Evolutionary conservation across 2,888 invertebrate genomes (phyloP).

Genomic region (Cheilosia soror): DNA sequence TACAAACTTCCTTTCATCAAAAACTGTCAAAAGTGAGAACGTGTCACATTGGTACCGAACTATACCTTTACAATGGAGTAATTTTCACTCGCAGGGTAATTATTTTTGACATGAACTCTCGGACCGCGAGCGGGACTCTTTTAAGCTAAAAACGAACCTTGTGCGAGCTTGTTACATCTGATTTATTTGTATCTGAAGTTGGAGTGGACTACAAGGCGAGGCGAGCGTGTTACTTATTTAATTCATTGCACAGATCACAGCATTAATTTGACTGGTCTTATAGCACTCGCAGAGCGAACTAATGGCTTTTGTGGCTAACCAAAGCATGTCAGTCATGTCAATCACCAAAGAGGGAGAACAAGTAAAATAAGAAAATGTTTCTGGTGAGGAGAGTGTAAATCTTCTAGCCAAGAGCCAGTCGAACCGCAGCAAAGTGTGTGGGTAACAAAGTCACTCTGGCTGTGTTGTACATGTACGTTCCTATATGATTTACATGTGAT

Average conservation of each 20-base stretch:
- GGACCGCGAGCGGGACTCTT: slow-evolving; percentile 31
- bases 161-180: slow-evolving; percentile 43
- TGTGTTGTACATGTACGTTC: slow-evolving; percentile 26
- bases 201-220: slow-evolving; percentile 48
- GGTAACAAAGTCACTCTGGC: slow-evolving; percentile 49
- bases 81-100: slow-evolving; percentile 26
- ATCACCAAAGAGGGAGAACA: slow-evolving; percentile 52
- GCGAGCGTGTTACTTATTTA: slow-evolving; percentile 56
- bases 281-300: slow-evolving; percentile 44
- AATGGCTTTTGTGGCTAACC: slow-evolving; percentile 71
- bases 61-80: no score
- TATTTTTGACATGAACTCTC: slow-evolving; percentile 50
- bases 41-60: no score
- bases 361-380: slow-evolving; percentile 18
- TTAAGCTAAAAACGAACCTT: slow-evolving; percentile 31
- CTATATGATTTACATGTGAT: slow-evolving; percentile 65
- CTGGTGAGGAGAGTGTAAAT: slow-evolving; percentile 48
- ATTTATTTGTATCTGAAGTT: slow-evolving; percentile 59
- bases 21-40: no score
- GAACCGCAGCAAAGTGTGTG: slow-evolving; percentile 25
- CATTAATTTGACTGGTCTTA: slow-evolving; percentile 54
- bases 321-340: slow-evolving; percentile 71
- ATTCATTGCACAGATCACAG: slow-evolving; percentile 69
- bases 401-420: slow-evolving; percentile 42
- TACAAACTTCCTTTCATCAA: no score